These are phyloP conservation scores for Sceloporus undulatus DNA, from an alignment of 2,113 vertebrate species.

Conservation along the genomic window DNA sequence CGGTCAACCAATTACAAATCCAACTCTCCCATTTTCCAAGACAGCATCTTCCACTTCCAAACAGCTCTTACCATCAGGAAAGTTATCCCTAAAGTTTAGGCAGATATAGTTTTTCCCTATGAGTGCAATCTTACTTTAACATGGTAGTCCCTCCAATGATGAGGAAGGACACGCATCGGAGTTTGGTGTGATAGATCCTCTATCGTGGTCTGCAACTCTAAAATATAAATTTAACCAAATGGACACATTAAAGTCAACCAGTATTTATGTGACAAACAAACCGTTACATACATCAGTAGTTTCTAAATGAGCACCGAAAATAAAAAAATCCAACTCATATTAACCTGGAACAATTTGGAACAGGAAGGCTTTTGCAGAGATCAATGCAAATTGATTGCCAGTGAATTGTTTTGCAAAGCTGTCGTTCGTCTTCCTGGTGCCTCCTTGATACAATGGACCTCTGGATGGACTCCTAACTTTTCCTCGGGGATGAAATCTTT, in stretches of 20 bases:
- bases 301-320: slow-evolving; percentile 30
- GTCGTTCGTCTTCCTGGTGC: slow-evolving; percentile 35
- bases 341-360: slow-evolving; percentile 37
- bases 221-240: slow-evolving; percentile 7
- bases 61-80: too few species aligned
- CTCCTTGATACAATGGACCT: slow-evolving; percentile 41
- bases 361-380: slow-evolving; percentile 26
- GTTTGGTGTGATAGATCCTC: not conserved
- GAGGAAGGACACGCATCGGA: not conserved
- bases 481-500: not conserved
- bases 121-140: too few species aligned
- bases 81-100: too few species aligned
- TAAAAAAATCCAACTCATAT: slow-evolving; percentile 16
- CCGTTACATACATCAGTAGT: slow-evolving; percentile 16
- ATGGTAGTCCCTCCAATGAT: not conserved
- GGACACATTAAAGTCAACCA: slow-evolving; percentile 27
- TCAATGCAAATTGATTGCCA: slow-evolving; percentile 50
- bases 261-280: slow-evolving; percentile 15
- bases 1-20: too few species aligned
- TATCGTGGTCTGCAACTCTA: not conserved
- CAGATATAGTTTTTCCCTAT: too few species aligned
- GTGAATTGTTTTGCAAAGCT: slow-evolving; percentile 51
- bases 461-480: slow-evolving; percentile 20
- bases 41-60: too few species aligned
- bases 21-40: too few species aligned